Base-by-base conservation (phyloP, 2,888 invertebrate species). In the Eupithecia abbreviata region DNA sequence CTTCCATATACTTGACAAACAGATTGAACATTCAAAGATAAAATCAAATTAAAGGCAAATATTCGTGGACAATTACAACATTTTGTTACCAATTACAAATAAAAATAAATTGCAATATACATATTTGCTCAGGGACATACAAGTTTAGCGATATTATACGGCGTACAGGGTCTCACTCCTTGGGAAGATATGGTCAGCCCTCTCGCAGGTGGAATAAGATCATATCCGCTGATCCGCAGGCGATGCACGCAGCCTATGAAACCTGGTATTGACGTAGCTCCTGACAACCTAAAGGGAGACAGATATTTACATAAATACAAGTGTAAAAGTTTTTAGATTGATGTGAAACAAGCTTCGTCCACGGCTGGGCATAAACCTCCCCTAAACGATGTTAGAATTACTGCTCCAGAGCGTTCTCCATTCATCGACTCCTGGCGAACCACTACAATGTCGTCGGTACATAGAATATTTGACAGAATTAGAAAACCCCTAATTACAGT, bases 211-310 rank as follows among this genome's bases (percentile, higher is more conserved):
- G 95, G 95, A 58, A 95, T 93, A 72, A 96, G 95, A 88, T 97
- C 96, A 68, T 89, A 89, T 77, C 96, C 95, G 82, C 96, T 96
- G 71, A 97, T 96, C 82, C 97, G 96, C 79, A 97, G 94, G 78
- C 98, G 97, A 80, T 96, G 96, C 77, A 98, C 96, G 92, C 98
- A 98, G 2, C 98, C 98, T 79, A 97, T 96, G 84, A 98, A 96
- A 13, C 98, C 98, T 75, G 96, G 96, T 72, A 96, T 95, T 41
- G 97, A 96, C 43, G 97, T 97, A 68, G 97, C 96, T 82, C 97
- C 97, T 85, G 96, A 97, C 76, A 98, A 96, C 88, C 98, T 98
- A 71, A 74, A 62, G 51, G 66, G 15, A 45, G 62, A 30, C 3
- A 62, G 30, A 3, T 4, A 18, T n/a, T 15, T 18, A 18, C 7